A percentile compares a stretch with the other conserved stretches of the same genome.
These are phyloP conservation scores for Calameuta filiformis DNA, from an alignment of 2,888 invertebrate species.

Conservation along the genomic window DNA sequence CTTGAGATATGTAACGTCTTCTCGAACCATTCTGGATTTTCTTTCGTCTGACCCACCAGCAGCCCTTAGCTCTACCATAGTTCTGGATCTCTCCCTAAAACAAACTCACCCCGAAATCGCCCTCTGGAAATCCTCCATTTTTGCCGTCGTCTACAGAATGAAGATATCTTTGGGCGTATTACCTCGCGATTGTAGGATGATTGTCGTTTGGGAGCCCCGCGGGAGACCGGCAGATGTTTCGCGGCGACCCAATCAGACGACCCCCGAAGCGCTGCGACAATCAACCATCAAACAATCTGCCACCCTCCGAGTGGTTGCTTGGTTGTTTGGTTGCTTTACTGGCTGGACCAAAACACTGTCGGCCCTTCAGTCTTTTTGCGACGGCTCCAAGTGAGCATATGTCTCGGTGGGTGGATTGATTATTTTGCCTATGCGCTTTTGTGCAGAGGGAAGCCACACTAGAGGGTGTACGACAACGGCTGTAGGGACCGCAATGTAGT, in stretches of 20 bases:
- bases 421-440: conserved; percentile 32
- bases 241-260: conserved; percentile 65
- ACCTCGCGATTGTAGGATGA: conserved; percentile 63
- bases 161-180: conserved; percentile 64
- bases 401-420: conserved; percentile 58
- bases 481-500: background rate
- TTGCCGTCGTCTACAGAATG: conserved; percentile 42
- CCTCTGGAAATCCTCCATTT: conserved; percentile 37
- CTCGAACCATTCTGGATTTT: background rate
- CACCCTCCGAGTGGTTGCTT: conserved; percentile 50
- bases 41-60: background rate
- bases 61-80: background rate
- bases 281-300: conserved; percentile 65
- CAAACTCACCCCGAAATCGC: background rate
- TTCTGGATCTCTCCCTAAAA: background rate
- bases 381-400: conserved; percentile 55
- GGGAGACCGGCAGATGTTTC: conserved; percentile 66
- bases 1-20: background rate
- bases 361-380: conserved; percentile 25
- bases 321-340: conserved; percentile 40
- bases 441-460: background rate
- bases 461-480: background rate
- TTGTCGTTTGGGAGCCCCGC: conserved; percentile 64
- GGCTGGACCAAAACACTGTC: conserved; percentile 23
- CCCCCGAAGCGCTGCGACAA: conserved; percentile 62